Conservation (phyloP, 1,140 invertebrate species). For the Cryptotermes secundus region DNA sequence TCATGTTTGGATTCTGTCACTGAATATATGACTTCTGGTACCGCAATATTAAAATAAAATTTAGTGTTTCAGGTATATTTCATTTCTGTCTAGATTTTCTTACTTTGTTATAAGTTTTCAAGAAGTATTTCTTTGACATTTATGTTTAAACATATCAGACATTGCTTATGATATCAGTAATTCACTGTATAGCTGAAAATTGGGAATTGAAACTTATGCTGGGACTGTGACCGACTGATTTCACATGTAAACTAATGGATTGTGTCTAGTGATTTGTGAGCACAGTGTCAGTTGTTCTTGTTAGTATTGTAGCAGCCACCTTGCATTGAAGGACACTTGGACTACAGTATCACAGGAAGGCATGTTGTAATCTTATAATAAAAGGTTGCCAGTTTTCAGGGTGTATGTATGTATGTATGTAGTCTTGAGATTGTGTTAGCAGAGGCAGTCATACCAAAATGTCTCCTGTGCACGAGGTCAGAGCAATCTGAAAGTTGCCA, state of each 20-base stretch:
- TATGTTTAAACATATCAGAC: slow-evolving; percentile 1
- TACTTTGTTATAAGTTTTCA: not conserved
- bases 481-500: not conserved
- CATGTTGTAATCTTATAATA: not conserved
- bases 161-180: not conserved
- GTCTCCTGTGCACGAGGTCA: not conserved
- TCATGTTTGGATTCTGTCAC: not conserved
- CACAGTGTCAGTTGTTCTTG: not conserved
- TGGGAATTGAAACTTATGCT: not conserved
- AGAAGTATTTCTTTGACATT: not conserved
- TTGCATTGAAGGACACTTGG: not conserved
- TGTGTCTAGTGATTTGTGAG: not conserved
- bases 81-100: not conserved
- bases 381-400: not conserved
- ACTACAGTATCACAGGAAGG: not conserved
- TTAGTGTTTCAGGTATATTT: slow-evolving; percentile 7
- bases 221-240: not conserved
- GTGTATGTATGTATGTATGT: not conserved
- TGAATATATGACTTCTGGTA: slow-evolving; percentile 6
- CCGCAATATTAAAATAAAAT: not conserved
- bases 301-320: slow-evolving; percentile 5
- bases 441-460: no score
- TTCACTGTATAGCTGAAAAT: not conserved
- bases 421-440: not conserved
- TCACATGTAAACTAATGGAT: not conserved